Evolutionary conservation across 1,140 invertebrate genomes (phyloP).

Genomic region (Drosophila parvula): DNA sequence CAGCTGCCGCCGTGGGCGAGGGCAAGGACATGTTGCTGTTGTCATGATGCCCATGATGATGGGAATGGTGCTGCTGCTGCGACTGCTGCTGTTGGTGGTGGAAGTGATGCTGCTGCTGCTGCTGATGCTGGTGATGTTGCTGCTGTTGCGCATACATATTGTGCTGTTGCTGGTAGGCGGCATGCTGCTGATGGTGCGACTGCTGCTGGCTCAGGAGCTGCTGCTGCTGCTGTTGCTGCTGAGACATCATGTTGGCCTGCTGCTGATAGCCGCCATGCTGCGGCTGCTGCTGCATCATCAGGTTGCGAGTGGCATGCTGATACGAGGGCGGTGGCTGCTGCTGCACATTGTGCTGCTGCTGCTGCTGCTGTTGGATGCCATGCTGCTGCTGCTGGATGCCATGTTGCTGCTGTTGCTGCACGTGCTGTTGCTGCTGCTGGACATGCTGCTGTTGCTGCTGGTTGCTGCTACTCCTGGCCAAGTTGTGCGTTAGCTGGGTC

Average conservation of each 20-base stretch:
- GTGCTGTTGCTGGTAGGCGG: constrained; percentile 48
- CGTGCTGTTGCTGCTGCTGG: constrained; percentile 46
- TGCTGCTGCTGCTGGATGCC: constrained; percentile 51
- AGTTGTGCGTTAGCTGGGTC: constrained; percentile 85
- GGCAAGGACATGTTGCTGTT: constrained; percentile 91
- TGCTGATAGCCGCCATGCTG: constrained; percentile 71
- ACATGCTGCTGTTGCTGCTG: constrained; percentile 22
- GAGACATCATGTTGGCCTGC: constrained; percentile 40
- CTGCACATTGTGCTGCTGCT: constrained; percentile 50
- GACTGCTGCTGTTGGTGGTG: constrained; percentile 73
- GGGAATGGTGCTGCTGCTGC: constrained; percentile 61
- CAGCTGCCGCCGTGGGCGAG: constrained; percentile 85
- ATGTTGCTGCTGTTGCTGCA: constrained; percentile 59
- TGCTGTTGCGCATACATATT: constrained; percentile 66
- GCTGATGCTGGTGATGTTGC: constrained; percentile 63
- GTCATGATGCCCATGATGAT: constrained; percentile 85
- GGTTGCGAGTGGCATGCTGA: constrained; percentile 81
- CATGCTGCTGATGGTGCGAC: constrained; percentile 64
- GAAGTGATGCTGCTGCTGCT: constrained; percentile 68
- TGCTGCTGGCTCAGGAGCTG: constrained; percentile 47
- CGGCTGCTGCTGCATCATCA: constrained; percentile 85
- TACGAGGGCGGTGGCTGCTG: constrained; percentile 83
- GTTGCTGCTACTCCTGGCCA: constrained; percentile 64
- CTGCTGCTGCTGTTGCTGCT: constrained; percentile 49
- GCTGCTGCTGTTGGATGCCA: constrained; percentile 51